Conservation (phyloP, 2,888 invertebrate genomes). For the Phengaris alcon region DNA sequence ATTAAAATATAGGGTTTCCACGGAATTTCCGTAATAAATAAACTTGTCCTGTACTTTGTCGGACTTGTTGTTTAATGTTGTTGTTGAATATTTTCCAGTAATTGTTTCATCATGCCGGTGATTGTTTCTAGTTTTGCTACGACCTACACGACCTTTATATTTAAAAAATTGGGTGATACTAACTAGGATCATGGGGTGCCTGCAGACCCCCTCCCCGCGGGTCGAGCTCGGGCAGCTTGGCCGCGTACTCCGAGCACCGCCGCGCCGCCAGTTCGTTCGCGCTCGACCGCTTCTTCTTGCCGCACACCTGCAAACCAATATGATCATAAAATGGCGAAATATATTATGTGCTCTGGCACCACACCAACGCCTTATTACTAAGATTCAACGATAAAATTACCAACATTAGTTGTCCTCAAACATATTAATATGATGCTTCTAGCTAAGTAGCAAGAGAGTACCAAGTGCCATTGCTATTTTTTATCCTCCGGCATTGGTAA, state of each 20-base stretch:
- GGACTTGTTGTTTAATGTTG: too few species aligned
- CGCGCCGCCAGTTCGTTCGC: conserved; percentile 80
- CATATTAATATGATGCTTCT: too few species aligned
- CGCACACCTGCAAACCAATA: conserved; percentile 56
- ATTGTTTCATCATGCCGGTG: neutral
- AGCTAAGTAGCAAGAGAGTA: neutral
- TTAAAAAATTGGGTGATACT: conserved; percentile 38
- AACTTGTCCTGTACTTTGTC: too few species aligned
- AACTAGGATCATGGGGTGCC: conserved; percentile 85
- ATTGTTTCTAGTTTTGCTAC: neutral
- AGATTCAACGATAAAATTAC: too few species aligned
- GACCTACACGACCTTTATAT: neutral
- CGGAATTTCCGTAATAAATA: too few species aligned
- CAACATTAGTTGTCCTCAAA: too few species aligned
- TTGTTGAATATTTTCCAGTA: too few species aligned
- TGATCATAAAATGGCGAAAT: neutral
- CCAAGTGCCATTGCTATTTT: too few species aligned
- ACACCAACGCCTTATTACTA: too few species aligned
- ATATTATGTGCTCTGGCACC: too few species aligned
- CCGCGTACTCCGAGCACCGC: conserved; percentile 82
- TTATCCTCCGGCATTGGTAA: too few species aligned
- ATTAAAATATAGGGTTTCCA: too few species aligned
- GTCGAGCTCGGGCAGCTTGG: conserved; percentile 81
- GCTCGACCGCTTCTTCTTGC: conserved; percentile 74
- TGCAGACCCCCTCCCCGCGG: conserved; percentile 84